Evolutionary conservation across 2,888 invertebrate species (phyloP).

Genomic region (Troides oblongomaculatus): DNA sequence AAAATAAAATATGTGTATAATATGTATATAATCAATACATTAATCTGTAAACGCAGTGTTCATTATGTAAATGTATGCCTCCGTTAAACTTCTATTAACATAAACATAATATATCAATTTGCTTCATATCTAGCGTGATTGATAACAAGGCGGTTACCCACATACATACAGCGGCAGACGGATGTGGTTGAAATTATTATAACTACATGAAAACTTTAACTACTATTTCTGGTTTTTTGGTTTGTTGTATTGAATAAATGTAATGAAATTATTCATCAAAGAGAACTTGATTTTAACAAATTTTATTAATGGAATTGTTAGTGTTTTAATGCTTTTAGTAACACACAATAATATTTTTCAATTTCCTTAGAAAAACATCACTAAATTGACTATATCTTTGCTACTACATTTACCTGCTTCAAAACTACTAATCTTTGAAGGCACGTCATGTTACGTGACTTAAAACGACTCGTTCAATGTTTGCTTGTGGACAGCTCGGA

Average conservation of each 20-base stretch:
- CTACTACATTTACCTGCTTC: too few relatives aligned
- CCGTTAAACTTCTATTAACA: constrained; percentile 6
- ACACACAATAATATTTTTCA: too few relatives aligned
- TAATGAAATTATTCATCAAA: too few relatives aligned
- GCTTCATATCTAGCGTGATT: constrained; percentile 17
- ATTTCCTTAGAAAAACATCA: too few relatives aligned
- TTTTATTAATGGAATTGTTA: too few relatives aligned
- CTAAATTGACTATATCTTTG: too few relatives aligned
- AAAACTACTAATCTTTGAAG: background rate
- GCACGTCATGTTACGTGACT: constrained; percentile 15
- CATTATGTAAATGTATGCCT: background rate
- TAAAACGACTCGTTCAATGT: constrained; percentile 4
- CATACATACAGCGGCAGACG: constrained; percentile 3
- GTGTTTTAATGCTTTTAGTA: too few relatives aligned
- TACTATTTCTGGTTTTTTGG: too few relatives aligned
- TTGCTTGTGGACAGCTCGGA: constrained; percentile 23
- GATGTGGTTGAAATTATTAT: constrained; percentile 2
- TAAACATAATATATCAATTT: constrained; percentile 23
- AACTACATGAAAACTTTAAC: background rate
- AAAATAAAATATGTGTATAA: too few relatives aligned
- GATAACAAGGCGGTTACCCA: constrained; percentile 19
- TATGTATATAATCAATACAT: background rate
- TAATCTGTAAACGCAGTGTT: background rate
- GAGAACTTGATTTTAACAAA: too few relatives aligned
- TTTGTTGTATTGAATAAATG: too few relatives aligned